A percentile compares a stretch with the other conserved stretches of the same genome.
Conservation (phyloP, 2,888 invertebrate species). For the Sylvicola cinctus region DNA sequence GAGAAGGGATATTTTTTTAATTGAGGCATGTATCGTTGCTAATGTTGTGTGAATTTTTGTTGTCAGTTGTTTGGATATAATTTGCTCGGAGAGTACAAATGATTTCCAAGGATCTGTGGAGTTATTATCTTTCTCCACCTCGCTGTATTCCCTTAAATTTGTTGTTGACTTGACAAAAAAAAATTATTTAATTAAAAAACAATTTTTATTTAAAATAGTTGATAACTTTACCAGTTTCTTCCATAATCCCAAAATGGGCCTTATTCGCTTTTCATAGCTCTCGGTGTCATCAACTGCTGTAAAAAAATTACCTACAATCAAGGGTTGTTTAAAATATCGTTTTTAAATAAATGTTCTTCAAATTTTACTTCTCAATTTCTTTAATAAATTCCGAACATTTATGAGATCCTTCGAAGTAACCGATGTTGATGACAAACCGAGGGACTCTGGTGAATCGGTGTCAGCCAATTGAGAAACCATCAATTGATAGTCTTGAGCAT, state of each 20-base stretch:
- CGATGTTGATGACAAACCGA: slow-evolving; percentile 20
- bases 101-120: slow-evolving; percentile 16
- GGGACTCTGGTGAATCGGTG: slow-evolving; percentile 19
- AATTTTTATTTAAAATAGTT: too few species aligned
- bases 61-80: slow-evolving; percentile 15
- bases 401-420: slow-evolving; percentile 19
- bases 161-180: slow-evolving; percentile 13
- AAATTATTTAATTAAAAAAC: too few species aligned
- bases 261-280: slow-evolving; percentile 35
- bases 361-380: slow-evolving; percentile 15
- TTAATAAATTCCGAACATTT: slow-evolving; percentile 16
- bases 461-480: slow-evolving; percentile 19
- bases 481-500: slow-evolving; percentile 20
- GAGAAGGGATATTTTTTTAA: slow-evolving; percentile 10
- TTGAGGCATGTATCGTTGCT: slow-evolving; percentile 14
- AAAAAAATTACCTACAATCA: slow-evolving; percentile 8
- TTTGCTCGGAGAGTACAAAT: slow-evolving; percentile 19
- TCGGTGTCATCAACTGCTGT: slow-evolving; percentile 16
- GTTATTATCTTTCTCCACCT: slow-evolving; percentile 8
- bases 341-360: slow-evolving; percentile 7
- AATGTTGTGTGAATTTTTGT: slow-evolving; percentile 18
- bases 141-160: slow-evolving; percentile 12
- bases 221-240: slow-evolving; percentile 42
- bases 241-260: slow-evolving; percentile 63
- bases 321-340: not conserved